Base-by-base conservation (phyloP, 1,140 invertebrate species). In the Pteromalus puparum region DNA sequence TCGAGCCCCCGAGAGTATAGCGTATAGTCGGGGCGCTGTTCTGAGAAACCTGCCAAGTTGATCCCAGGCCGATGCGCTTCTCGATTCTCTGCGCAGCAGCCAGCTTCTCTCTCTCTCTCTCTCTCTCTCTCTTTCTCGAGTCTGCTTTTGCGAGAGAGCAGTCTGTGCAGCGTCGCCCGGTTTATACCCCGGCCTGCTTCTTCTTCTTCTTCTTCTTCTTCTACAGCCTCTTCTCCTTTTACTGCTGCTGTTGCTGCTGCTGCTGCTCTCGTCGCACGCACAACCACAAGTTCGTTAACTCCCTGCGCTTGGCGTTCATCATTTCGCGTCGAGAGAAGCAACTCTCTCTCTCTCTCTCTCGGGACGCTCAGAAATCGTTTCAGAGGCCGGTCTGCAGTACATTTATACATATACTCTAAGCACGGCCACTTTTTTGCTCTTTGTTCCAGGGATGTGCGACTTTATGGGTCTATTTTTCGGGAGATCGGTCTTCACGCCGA, bases 41-140 rank as follows among this genome's bases (percentile, higher is more conserved):
- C 80, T 30, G n/a, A 82, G 81, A 82, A 82, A 34, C 81, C 72
- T 18, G 70, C 72, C 21, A 30, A 75, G 48, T 74, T 34, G 26
- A 42, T 67, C 81, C 28, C 28, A 24, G 10, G 1, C 46, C 48
- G 9, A 81, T 30, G 53, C 70, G 10, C 81, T 15, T 42, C 48
- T 65, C 72, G 48, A 73, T 74, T n/a, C 28, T 70, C 67, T 10
- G 67, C 13, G 30, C 7, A 74, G 30, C 72, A n/a, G 72, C 26
- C 30, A 28, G 70, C 26, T 26, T 13, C 81, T 67, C 18, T 26
- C 3, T 30, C 70, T 38, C 73, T 75, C 74, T 26, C 34, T 70
- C 12, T 12, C 34, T 24, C 38, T 10, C 26, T 30, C 73, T 18
- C 18, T 5, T 30, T 5, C 73, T 15, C 42, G 42, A 34, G 24